These are phyloP conservation scores for Luidia sarsii DNA, from an alignment of 53 echinoderm and acorn worm species.

Conservation along the genomic window DNA sequence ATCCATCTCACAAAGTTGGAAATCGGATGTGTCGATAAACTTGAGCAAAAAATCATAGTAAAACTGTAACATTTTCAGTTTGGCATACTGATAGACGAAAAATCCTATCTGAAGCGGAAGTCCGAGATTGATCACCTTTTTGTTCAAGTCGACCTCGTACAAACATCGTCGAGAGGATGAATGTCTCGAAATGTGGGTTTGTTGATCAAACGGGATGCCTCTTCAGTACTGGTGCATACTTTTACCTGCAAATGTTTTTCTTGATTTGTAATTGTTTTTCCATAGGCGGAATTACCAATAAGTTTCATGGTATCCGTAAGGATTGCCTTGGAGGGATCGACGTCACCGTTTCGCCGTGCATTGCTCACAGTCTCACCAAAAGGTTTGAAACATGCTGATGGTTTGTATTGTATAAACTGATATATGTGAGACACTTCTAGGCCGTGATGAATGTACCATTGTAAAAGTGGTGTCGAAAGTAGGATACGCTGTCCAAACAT, in stretches of 20 bases:
- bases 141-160: background rate
- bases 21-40: background rate
- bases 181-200: conserved; percentile 11
- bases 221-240: background rate
- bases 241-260: conserved; percentile 28
- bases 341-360: conserved; percentile 35
- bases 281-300: conserved; percentile 52
- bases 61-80: conserved; percentile 16
- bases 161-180: background rate
- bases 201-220: conserved; percentile 7
- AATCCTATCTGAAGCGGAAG: background rate
- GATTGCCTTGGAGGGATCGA: conserved; percentile 31
- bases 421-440: conserved; percentile 6
- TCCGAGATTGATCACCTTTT: too few species aligned
- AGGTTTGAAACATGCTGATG: background rate
- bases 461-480: conserved; percentile 1
- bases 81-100: conserved; percentile 1
- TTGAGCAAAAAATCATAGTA: conserved; percentile 23
- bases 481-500: conserved; percentile 29
- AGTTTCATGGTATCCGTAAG: conserved; percentile 55
- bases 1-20: conserved; percentile 4
- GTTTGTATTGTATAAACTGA: conserved; percentile 13
- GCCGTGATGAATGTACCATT: conserved; percentile 17
- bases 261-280: conserved; percentile 44
- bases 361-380: conserved; percentile 25